These are phyloP conservation scores for Sminthurinus aureus DNA, from an alignment of 2,888 invertebrate genomes.

Conservation along the genomic window DNA sequence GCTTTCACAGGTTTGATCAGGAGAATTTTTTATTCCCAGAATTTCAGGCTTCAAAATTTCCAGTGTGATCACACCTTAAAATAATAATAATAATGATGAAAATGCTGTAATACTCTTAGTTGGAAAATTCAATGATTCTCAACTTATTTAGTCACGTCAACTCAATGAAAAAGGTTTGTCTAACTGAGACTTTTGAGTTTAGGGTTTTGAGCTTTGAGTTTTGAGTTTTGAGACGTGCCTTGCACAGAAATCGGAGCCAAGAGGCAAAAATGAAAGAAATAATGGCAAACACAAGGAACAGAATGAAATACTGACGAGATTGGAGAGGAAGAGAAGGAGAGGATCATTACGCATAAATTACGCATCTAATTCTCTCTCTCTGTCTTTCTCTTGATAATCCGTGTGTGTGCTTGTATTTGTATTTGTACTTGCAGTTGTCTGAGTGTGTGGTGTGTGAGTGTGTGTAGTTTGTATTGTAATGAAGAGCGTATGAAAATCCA, in stretches of 20 bases:
- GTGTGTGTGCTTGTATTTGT: too few species aligned
- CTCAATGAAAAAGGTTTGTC: not conserved
- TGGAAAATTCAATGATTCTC: not conserved
- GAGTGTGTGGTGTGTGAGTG: too few species aligned
- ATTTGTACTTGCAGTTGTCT: too few species aligned
- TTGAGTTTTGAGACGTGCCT: constrained; percentile 15
- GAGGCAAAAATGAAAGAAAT: constrained; percentile 32
- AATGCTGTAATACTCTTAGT: too few species aligned
- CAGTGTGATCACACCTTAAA: too few species aligned
- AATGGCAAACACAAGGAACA: constrained; percentile 40
- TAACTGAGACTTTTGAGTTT: not conserved
- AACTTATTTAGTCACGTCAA: constrained; percentile 22
- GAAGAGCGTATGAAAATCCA: too few species aligned
- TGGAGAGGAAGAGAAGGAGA: constrained; percentile 45
- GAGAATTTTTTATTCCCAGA: too few species aligned
- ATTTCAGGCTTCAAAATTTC: too few species aligned
- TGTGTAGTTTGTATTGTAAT: too few species aligned
- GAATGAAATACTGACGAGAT: constrained; percentile 50
- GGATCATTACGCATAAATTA: constrained; percentile 48
- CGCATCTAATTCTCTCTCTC: constrained; percentile 9
- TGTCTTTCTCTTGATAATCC: too few species aligned
- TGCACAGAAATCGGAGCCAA: constrained; percentile 28
- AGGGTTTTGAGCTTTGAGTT: too few species aligned
- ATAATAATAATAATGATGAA: not conserved
- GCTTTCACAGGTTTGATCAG: too few species aligned